Percentiles rank a stretch among this genome's conserved stretches.
phyloP scores from a whole-genome alignment of 2,113 vertebrate species.

The Stegostoma tigrinum region DNA sequence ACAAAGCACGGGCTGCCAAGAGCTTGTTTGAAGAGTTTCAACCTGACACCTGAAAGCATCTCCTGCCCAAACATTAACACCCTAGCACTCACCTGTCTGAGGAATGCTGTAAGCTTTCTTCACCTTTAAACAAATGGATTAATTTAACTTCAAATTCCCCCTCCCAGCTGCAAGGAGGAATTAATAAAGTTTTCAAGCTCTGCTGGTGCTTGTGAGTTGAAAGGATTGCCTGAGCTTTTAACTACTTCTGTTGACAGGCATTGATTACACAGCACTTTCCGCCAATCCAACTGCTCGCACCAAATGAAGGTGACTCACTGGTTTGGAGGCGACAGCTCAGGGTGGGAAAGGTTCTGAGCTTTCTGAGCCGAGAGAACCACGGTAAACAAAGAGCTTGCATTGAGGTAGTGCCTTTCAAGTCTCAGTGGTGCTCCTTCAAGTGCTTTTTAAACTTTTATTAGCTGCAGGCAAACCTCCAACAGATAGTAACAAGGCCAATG shows the following conservation, averaged over 20 bases:
- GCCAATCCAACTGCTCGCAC: not conserved
- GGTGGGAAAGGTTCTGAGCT: not conserved
- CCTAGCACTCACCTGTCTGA: not conserved
- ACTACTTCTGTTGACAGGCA: not conserved
- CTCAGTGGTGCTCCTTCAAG: not conserved
- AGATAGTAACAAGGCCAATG: not conserved
- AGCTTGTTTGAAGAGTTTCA: not conserved
- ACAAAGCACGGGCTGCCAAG: not conserved
- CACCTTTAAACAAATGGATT: not conserved
- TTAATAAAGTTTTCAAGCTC: not conserved
- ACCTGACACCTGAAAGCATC: not conserved
- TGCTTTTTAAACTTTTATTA: not conserved
- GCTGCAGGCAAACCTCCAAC: not conserved
- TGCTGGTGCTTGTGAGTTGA: not conserved
- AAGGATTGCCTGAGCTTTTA: not conserved
- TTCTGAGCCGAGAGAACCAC: not conserved
- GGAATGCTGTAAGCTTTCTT: not conserved
- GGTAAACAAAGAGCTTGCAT: not conserved
- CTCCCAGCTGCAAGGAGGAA: not conserved
- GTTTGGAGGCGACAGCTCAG: not conserved
- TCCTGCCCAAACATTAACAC: not conserved
- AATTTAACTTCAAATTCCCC: not conserved
- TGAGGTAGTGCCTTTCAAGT: not conserved
- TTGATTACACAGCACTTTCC: not conserved
- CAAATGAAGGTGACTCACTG: not conserved